Base-by-base conservation (phyloP, 2,888 invertebrate species). In the Blera fallax region DNA sequence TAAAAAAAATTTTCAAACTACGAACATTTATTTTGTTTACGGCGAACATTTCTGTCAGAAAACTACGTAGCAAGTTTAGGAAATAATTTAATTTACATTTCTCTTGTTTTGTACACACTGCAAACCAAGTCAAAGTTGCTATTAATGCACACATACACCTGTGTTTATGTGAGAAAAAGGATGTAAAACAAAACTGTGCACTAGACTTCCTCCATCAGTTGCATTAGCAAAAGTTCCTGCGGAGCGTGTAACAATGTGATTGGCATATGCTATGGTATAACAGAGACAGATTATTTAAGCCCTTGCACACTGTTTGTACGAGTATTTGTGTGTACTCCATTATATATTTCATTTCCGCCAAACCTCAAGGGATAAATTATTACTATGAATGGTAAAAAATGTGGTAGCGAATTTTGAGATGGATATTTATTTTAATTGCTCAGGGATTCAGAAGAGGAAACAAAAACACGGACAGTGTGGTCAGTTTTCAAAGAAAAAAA, bases 21-120 rank as follows among this genome's bases (percentile, higher is more conserved):
- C 11, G 18, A 67, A 81, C 60, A 60, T 37, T n/a, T 50, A 67
- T 43, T 67, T 27, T 40, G 40, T 40, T 73, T n/a, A 14, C 27
- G 32, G 32, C 27, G 52, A 52, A 50, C 50, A 56, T 72, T 64
- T 72, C 56, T 45, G 16, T 65, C 65, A 58, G 56, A 50, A 64
- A 64, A 52, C 18, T 24, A 32, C 5, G n/a, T 5, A 37, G 56
- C 37, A 67, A 58, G 32, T 50, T 74, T 60, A 8, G 48, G 18
- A 21, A 29, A 74, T 80, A 74, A 80, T 67, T 81, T 69, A 21
- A 76, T 70, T 54, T 18, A 40, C 21, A 43, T 52, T 37, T 34
- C 43, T 14, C 43, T 34, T 40, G 43, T 50, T 58, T 58, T 60
- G n/a, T n/a, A 52, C 18, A 14, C 2, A 18, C 32, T 43, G 34